Evolutionary conservation across 1,140 invertebrate species (phyloP), one percentile per base, ranked within the genome.

Genomic region (Aricia agestis): DNA sequence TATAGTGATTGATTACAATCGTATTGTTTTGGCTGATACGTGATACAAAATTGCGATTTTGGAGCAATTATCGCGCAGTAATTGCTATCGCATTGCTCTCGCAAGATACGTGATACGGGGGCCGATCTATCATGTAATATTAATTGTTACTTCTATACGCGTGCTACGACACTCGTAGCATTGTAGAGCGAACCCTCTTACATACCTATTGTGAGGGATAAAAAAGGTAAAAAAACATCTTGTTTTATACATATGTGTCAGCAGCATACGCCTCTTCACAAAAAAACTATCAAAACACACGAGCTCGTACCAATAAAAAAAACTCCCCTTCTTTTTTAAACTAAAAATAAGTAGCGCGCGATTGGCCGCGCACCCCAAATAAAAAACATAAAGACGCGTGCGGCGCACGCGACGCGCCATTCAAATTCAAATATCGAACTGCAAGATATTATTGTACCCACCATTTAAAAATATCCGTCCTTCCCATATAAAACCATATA

Each of bases 371-470:
- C 73, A 69, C 77, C 78, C 83, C 81, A 74, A 82, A 85, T 89
- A 89, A 89, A 91, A 88, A 89, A 89, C 80, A 75, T 84, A 85
- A 86, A 87, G 83, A 83, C 83, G 84, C 84, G 82, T 84, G 82
- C 78, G 75, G 69, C 72, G 78, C 84, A 81, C 81, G 79, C 82
- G 82, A 79, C 78, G 78, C 74, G 70, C 82, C 84, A 83, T 85
- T 86, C 81, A 86, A 82, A 86, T 84, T 83, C 79, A 84, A 85
- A 85, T 82, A 81, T 77, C 77, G 83, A 84, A 83, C 85, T 85
- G 82, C 82, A 79, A 82, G 81, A 83, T 85, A 88, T 87, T 89
- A 89, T 84, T 83, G 82, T 74, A 74, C 70, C 71, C 69, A 77
- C 86, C 82, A 86, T 86, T 79, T 80, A 78, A 82, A 84, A 79